A percentile compares a stretch with the other conserved stretches of the same genome.
Evolutionary conservation across 1,140 invertebrate genomes (phyloP).

Genomic region (Eurosta solidaginis): DNA sequence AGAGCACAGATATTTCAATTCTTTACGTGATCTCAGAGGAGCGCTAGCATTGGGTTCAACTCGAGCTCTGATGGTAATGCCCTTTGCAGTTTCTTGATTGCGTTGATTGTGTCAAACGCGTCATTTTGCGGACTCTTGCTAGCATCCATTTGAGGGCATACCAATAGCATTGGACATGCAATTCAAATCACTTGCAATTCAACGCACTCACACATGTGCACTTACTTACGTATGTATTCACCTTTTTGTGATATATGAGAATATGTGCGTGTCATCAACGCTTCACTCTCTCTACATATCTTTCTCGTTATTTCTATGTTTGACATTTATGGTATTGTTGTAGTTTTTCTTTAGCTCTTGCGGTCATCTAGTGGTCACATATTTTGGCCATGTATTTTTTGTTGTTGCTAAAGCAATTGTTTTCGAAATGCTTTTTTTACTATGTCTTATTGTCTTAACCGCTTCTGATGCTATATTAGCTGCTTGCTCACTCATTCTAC

Average conservation of each 20-base stretch:
- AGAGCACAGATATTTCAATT: constrained; percentile 1
- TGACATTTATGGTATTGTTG: background rate
- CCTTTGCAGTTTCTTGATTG: constrained; percentile 4
- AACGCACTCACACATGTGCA: background rate
- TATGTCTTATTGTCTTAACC: background rate
- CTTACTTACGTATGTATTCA: background rate
- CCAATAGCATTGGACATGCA: background rate
- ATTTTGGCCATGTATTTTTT: background rate
- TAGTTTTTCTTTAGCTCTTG: background rate
- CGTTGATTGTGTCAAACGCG: constrained; percentile 1
- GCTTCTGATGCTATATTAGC: background rate
- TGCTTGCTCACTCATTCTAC: background rate
- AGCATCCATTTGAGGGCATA: background rate
- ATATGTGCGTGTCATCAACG: background rate
- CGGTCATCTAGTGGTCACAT: background rate
- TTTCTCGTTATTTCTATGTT: background rate
- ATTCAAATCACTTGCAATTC: background rate
- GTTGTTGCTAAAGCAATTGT: background rate
- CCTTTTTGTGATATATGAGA: background rate
- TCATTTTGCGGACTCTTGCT: background rate
- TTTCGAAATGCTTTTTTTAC: background rate
- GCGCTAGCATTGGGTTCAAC: background rate
- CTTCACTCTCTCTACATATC: background rate
- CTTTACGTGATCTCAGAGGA: constrained; percentile 30
- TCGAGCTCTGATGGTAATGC: background rate